These are phyloP conservation scores for Anolis sagrei DNA, from an alignment of 2,113 vertebrate species.

Conservation along the genomic window DNA sequence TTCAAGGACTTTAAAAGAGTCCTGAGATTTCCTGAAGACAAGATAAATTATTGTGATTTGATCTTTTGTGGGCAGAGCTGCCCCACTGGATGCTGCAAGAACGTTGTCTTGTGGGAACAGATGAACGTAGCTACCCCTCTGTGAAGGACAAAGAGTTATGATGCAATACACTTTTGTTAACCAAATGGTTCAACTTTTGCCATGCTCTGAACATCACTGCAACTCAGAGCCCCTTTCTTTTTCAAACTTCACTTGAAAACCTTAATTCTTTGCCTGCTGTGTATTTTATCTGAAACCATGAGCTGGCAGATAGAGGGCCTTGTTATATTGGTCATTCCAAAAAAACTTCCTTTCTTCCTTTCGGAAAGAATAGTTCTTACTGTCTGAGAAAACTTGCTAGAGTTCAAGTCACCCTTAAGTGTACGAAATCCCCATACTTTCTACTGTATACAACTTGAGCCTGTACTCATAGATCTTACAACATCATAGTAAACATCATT, in stretches of 20 bases:
- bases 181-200: constrained; percentile 25
- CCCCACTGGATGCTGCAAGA: neutral
- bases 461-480: neutral
- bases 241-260: constrained; percentile 23
- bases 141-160: neutral
- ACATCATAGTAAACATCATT: neutral
- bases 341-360: neutral
- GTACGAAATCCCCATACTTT: neutral
- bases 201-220: constrained; percentile 15
- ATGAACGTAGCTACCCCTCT: neutral
- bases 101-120: neutral
- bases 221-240: constrained; percentile 31
- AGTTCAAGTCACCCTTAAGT: neutral
- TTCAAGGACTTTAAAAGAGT: neutral
- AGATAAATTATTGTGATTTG: neutral
- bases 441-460: neutral
- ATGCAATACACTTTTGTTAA: neutral
- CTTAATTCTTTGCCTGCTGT: constrained; percentile 1
- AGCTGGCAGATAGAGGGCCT: neutral
- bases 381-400: neutral
- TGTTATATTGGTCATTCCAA: constrained; percentile 15
- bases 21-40: neutral
- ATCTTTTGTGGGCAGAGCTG: neutral
- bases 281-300: constrained; percentile 21
- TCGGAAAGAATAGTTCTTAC: neutral